A percentile compares a stretch with the other conserved stretches of the same genome.
Conservation (phyloP, 2,888 invertebrate genomes). For the Synanthedon andrenaeformis region DNA sequence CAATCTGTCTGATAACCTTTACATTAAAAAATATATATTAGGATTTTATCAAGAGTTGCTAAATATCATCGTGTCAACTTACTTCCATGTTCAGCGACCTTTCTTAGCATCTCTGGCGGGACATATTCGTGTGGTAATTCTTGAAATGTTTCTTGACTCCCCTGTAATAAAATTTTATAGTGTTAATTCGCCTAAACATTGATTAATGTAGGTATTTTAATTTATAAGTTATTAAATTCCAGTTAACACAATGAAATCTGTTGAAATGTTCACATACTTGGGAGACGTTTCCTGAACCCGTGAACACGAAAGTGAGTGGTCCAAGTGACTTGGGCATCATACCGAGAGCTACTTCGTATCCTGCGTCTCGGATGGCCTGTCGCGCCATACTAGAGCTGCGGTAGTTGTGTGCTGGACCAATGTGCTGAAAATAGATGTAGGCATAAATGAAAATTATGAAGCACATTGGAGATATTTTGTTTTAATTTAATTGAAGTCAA, state of each 20-base stretch:
- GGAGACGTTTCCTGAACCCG: constrained; percentile 97
- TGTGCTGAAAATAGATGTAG: constrained; percentile 73
- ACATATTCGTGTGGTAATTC: constrained; percentile 98
- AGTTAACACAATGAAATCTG: not conserved
- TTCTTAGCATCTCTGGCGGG: constrained; percentile 91
- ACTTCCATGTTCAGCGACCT: constrained; percentile 98
- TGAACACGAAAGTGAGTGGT: constrained; percentile 97
- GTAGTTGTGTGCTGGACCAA: constrained; percentile 99
- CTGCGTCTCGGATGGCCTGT: constrained; percentile 98
- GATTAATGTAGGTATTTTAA: too few species aligned
- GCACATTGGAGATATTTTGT: too few species aligned
- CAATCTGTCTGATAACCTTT: too few species aligned
- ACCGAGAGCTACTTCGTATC: constrained; percentile 95
- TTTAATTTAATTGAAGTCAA: too few species aligned
- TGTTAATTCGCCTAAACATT: not conserved
- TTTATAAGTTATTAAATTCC: not conserved
- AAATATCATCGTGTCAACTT: constrained; percentile 29
- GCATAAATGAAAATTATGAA: too few species aligned
- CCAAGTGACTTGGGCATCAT: constrained; percentile 99
- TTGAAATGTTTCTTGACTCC: constrained; percentile 93
- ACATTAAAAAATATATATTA: too few species aligned
- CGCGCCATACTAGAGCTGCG: constrained; percentile 97
- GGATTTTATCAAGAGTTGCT: too few species aligned
- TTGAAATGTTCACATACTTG: constrained; percentile 61
- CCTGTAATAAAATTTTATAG: constrained; percentile 41